Evolutionary conservation across 2,797 vertebrate genomes (phyloP), one percentile per base, ranked within the genome.

Genomic region (Taeniopygia guttata): DNA sequence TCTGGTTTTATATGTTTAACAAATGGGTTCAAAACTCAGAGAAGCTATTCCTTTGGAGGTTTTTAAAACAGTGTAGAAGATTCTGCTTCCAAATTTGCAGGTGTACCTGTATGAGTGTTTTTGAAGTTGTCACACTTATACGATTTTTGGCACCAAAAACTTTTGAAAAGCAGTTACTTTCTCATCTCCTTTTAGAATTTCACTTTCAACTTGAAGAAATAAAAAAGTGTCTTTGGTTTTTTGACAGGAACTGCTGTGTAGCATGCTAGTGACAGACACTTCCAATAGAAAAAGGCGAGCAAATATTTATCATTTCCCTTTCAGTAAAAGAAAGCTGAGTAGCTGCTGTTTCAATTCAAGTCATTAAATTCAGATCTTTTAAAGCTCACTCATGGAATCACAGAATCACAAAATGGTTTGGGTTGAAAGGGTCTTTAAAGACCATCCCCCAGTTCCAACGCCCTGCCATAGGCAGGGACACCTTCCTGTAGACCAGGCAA

Each of bases 11-110:
- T 29, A 43, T 32, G 19, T 43, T 73, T 56, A 74, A 20, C 7
- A 40, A 81, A 34, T 11, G 8, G 1, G 3, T 69, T 32, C 34
- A 48, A 81, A 84, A 8, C 9, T 9, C 49, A 60, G 17, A 25
- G 34, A 49, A 83, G 16, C 4, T 77, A 7, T 36, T 36, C 7
- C 7, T 36, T 22, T 12, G 10, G 2, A 78, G n/a, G 32, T 19
- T 55, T 70, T 72, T 21, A 4, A 51, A 73, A 69, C 1, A 0
- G 1, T 1, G 54, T 62, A 22, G 8, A 8, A 38, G 1, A n/a
- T n/a, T n/a, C n/a, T n/a, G n/a, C 34, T 73, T 87, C 7, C 20
- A 73, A 30, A 26, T 30, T 11, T 56, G 48, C 16, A 55, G 12
- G 7, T 8, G 2, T 22, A 64, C 12, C 10, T 0, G 0, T 19